Evolutionary conservation across 1,140 invertebrate species (phyloP).

Genomic region (Drosophila bifasciata): DNA sequence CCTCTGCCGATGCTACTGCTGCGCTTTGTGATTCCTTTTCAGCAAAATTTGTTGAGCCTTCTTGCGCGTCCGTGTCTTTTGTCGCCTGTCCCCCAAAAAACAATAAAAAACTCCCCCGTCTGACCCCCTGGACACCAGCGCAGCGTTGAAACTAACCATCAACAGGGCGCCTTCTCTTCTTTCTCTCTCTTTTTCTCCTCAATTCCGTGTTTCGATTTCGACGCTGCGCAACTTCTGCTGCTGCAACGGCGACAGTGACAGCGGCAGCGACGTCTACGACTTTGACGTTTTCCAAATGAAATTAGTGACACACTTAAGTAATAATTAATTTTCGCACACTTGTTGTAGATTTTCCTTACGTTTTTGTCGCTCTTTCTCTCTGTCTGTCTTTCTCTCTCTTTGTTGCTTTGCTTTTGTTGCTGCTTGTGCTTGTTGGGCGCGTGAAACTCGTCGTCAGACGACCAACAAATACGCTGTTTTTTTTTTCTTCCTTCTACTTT

Average conservation of each 20-base stretch:
- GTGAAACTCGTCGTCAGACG: slow-evolving; percentile 60
- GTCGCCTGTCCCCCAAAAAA: slow-evolving; percentile 47
- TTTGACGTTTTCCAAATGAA: slow-evolving; percentile 66
- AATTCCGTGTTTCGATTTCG: slow-evolving; percentile 51
- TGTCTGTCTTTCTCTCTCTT: slow-evolving; percentile 23
- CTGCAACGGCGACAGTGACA: slow-evolving; percentile 60
- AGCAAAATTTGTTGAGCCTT: slow-evolving; percentile 81
- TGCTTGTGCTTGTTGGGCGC: slow-evolving; percentile 60
- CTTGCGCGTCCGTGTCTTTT: slow-evolving; percentile 46
- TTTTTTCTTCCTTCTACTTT: slow-evolving; percentile 50
- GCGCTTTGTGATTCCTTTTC: slow-evolving; percentile 75
- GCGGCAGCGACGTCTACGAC: not conserved
- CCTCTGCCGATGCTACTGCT: slow-evolving; percentile 39
- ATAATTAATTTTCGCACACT: slow-evolving; percentile 82
- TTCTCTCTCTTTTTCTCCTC: slow-evolving; percentile 28
- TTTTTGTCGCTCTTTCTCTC: slow-evolving; percentile 37
- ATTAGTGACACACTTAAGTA: slow-evolving; percentile 81
- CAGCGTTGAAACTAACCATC: not conserved
- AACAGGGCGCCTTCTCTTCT: slow-evolving; percentile 4
- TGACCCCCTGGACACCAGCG: slow-evolving; percentile 1
- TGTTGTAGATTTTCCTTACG: slow-evolving; percentile 68
- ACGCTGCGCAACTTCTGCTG: slow-evolving; percentile 71
- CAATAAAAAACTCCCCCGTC: slow-evolving; percentile 31
- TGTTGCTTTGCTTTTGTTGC: slow-evolving; percentile 42
- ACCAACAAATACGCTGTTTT: slow-evolving; percentile 33